phyloP scores from a whole-genome alignment of 1,140 invertebrate species.

The Lepidurus couesii region DNA sequence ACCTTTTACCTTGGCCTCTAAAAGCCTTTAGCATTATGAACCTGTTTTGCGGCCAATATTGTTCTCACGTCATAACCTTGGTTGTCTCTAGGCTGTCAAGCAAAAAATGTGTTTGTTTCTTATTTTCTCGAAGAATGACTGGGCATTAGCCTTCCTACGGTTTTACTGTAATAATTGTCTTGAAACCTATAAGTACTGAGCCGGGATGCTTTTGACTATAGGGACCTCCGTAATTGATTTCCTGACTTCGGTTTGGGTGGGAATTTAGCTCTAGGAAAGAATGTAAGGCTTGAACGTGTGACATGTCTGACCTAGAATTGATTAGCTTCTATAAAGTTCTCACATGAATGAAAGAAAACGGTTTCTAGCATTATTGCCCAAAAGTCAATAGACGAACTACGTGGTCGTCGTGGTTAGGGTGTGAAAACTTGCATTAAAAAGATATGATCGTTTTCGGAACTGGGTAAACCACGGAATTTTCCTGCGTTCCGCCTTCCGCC shows the following conservation, averaged over 20 bases:
- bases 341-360: background rate
- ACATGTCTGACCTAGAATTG: conserved; percentile 11
- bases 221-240: background rate
- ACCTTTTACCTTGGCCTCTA: conserved; percentile 15
- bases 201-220: background rate
- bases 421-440: background rate
- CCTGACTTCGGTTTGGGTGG: background rate
- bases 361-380: background rate
- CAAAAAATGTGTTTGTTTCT: background rate
- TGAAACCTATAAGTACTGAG: too few species aligned
- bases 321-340: background rate
- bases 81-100: background rate
- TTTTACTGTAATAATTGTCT: background rate
- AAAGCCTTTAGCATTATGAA: background rate
- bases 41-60: background rate
- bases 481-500: too few species aligned
- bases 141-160: background rate
- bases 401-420: background rate
- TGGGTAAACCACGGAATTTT: too few species aligned
- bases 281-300: background rate
- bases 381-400: background rate
- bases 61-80: background rate
- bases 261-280: conserved; percentile 11
- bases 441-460: too few species aligned
- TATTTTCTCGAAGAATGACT: background rate